Evolutionary conservation across 1,140 invertebrate species (phyloP).

Genomic region (Magallana ariakensis): DNA sequence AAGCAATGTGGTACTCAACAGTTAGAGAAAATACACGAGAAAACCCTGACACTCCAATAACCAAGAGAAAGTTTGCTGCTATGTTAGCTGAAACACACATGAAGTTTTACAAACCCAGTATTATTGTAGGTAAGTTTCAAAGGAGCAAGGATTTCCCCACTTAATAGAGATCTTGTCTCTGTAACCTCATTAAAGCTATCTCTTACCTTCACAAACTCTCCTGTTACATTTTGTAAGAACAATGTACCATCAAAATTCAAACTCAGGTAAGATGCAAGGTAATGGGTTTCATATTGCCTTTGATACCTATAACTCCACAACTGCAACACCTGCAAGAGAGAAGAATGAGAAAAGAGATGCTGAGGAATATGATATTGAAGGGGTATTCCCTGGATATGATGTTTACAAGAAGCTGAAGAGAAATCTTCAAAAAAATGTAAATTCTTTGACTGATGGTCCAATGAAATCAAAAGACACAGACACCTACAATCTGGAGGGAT

Average conservation of each 20-base stretch:
- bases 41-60: constrained; percentile 49
- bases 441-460: not conserved
- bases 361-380: not conserved
- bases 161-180: not conserved
- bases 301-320: not conserved
- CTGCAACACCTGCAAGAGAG: constrained; percentile 20
- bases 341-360: not conserved
- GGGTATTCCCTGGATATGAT: constrained; percentile 9
- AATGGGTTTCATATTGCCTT: not conserved
- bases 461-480: not conserved
- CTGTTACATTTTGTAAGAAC: not conserved
- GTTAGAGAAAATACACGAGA: constrained; percentile 41
- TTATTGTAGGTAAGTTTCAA: constrained; percentile 36
- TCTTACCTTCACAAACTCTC: not conserved
- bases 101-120: constrained; percentile 56
- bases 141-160: not conserved
- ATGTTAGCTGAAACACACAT: constrained; percentile 57
- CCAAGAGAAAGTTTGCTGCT: constrained; percentile 56
- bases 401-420: constrained; percentile 30
- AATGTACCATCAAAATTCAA: not conserved
- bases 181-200: not conserved
- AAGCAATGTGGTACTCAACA: constrained; percentile 43
- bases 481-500: too few relatives aligned
- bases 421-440: not conserved
- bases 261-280: too few relatives aligned